These are phyloP conservation scores for Dendroctonus valens DNA, from an alignment of 1,140 invertebrate species.

Conservation along the genomic window DNA sequence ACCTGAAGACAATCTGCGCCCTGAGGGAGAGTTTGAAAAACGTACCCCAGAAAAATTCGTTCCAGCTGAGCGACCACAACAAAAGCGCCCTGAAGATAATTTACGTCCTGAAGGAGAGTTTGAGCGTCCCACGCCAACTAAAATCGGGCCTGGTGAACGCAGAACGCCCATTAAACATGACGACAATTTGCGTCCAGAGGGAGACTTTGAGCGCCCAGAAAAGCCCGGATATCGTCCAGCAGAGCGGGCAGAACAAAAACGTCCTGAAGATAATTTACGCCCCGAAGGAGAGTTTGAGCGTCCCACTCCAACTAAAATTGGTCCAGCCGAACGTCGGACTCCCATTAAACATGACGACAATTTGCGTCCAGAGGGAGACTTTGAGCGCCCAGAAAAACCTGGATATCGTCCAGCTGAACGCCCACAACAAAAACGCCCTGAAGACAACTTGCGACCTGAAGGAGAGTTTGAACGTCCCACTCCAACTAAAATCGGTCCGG, in stretches of 20 bases:
- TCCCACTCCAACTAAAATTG: slow-evolving; percentile 52
- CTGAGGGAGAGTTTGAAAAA: slow-evolving; percentile 56
- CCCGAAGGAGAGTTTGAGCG: slow-evolving; percentile 49
- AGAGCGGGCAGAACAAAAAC: slow-evolving; percentile 54
- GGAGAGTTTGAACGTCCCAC: slow-evolving; percentile 54
- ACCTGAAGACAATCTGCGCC: slow-evolving; percentile 58
- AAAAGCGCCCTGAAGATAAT: slow-evolving; percentile 55
- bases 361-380: slow-evolving; percentile 54
- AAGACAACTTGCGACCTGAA: slow-evolving; percentile 55
- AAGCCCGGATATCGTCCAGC: slow-evolving; percentile 48
- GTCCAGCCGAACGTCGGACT: slow-evolving; percentile 59
- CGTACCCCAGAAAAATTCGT: slow-evolving; percentile 56
- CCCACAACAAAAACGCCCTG: slow-evolving; percentile 50
- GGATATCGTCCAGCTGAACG: slow-evolving; percentile 52
- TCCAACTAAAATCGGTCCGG: slow-evolving; percentile 41
- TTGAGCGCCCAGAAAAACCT: slow-evolving; percentile 47
- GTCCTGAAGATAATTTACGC: slow-evolving; percentile 59
- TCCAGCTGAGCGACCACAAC: slow-evolving; percentile 57
- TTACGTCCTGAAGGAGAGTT: slow-evolving; percentile 58
- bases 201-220: slow-evolving; percentile 42
- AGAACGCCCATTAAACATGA: slow-evolving; percentile 51
- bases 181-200: slow-evolving; percentile 58
- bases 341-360: slow-evolving; percentile 55
- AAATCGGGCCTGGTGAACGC: slow-evolving; percentile 50
- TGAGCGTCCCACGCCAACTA: slow-evolving; percentile 46